phyloP scores from a whole-genome alignment of 2,113 vertebrate species.

The Coptodon bakossiorum region DNA sequence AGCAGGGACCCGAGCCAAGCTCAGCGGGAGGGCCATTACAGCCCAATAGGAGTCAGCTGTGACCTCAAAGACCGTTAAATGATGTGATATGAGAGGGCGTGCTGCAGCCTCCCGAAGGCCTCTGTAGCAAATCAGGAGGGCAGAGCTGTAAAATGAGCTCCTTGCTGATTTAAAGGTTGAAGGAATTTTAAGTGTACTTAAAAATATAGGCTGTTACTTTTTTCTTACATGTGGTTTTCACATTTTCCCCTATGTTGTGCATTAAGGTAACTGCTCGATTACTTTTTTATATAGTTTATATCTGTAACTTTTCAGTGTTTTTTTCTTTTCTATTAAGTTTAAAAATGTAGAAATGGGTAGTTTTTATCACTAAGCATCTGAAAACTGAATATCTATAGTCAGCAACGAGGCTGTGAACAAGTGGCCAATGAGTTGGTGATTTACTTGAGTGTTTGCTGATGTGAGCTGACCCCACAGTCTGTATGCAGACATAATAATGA shows the following conservation, averaged over 20 bases:
- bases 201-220: neutral
- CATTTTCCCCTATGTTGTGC: neutral
- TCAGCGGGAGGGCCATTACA: slow-evolving; percentile 52
- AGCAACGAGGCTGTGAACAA: neutral
- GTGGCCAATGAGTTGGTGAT: slow-evolving; percentile 12
- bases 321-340: neutral
- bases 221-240: neutral
- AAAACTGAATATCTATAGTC: neutral
- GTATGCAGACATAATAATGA: slow-evolving; percentile 43
- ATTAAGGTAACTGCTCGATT: neutral
- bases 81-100: slow-evolving; percentile 48
- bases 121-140: slow-evolving; percentile 15
- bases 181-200: slow-evolving; percentile 24
- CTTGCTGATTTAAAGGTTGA: slow-evolving; percentile 40
- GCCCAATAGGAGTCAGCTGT: slow-evolving; percentile 56
- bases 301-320: neutral
- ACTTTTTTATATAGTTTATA: neutral
- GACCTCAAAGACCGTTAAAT: slow-evolving; percentile 56
- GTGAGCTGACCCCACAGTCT: slow-evolving; percentile 19
- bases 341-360: neutral
- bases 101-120: slow-evolving; percentile 20
- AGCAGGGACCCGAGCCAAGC: slow-evolving; percentile 34
- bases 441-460: slow-evolving; percentile 34
- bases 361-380: neutral
- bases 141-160: slow-evolving; percentile 36